These are phyloP conservation scores for Caenorhabditis sulstoni DNA, from an alignment of 2,888 invertebrate species.

Conservation along the genomic window DNA sequence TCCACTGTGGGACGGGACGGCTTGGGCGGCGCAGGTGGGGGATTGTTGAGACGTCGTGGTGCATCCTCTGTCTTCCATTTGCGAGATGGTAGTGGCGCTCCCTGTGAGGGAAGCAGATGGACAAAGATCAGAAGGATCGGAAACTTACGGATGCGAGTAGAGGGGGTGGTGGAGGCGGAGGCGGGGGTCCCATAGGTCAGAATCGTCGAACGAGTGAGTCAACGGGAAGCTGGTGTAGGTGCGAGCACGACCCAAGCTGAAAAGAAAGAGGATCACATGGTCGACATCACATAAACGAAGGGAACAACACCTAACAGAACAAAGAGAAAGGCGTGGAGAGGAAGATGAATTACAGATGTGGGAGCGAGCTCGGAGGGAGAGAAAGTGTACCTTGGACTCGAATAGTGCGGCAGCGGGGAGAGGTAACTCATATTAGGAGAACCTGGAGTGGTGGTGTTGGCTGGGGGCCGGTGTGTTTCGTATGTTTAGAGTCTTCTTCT, in stretches of 20 bases:
- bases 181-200: constrained; percentile 71
- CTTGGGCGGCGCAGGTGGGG: constrained; percentile 72
- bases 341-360: too few relatives aligned
- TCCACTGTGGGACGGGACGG: constrained; percentile 78
- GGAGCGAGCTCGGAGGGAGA: constrained; percentile 2
- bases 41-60: constrained; percentile 76
- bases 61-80: constrained; percentile 79
- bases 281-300: constrained; percentile 27
- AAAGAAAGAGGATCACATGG: constrained; percentile 33
- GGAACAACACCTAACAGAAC: constrained; percentile 1
- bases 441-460: not conserved
- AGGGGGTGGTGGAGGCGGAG: constrained; percentile 80
- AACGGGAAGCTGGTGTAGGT: constrained; percentile 38
- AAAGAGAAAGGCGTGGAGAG: not conserved
- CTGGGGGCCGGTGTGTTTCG: constrained; percentile 27
- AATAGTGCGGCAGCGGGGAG: constrained; percentile 77
- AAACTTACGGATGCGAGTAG: constrained; percentile 67
- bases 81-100: constrained; percentile 77
- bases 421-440: constrained; percentile 72
- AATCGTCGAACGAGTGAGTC: constrained; percentile 42
- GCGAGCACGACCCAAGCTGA: constrained; percentile 65
- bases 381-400: constrained; percentile 64
- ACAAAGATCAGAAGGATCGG: not conserved
- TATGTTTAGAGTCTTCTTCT: constrained; percentile 24
- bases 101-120: constrained; percentile 46